These are phyloP conservation scores for Dione juno DNA, from an alignment of 2,888 invertebrate genomes.

Conservation along the genomic window DNA sequence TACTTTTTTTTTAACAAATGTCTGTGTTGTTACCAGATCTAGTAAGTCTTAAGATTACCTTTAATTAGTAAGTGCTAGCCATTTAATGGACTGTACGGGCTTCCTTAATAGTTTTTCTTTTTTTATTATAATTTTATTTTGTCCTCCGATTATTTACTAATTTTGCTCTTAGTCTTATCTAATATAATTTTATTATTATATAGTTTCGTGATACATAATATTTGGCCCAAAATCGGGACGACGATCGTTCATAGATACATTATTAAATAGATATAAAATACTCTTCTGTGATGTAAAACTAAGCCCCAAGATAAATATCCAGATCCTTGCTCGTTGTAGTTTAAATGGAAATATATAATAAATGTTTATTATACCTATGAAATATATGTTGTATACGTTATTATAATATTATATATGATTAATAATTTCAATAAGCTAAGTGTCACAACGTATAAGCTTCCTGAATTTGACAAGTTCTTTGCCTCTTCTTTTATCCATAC, in stretches of 20 bases:
- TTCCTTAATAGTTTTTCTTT: constrained; percentile 51
- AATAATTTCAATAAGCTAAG: not conserved
- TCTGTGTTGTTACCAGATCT: constrained; percentile 80
- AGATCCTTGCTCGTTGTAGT: constrained; percentile 64
- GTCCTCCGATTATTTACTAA: constrained; percentile 53
- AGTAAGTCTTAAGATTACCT: constrained; percentile 76
- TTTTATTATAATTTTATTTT: constrained; percentile 56
- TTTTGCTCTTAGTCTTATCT: constrained; percentile 50
- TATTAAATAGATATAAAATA: constrained; percentile 26
- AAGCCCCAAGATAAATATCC: constrained; percentile 80
- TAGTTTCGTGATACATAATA: constrained; percentile 46
- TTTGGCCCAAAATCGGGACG: not conserved
- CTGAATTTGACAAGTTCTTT: not conserved
- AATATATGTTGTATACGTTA: not conserved
- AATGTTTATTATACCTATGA: constrained; percentile 1
- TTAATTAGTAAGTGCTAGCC: constrained; percentile 78
- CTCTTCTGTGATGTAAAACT: constrained; percentile 82
- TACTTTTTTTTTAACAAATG: constrained; percentile 68
- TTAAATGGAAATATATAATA: constrained; percentile 42
- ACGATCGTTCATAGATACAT: not conserved
- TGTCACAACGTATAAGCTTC: not conserved
- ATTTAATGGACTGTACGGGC: constrained; percentile 69
- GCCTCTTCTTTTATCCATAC: too few relatives aligned
- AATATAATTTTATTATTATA: constrained; percentile 52
- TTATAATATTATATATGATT: not conserved